Base-by-base conservation (phyloP, 2,888 invertebrate genomes). In the Strigamia transsilvanica region DNA sequence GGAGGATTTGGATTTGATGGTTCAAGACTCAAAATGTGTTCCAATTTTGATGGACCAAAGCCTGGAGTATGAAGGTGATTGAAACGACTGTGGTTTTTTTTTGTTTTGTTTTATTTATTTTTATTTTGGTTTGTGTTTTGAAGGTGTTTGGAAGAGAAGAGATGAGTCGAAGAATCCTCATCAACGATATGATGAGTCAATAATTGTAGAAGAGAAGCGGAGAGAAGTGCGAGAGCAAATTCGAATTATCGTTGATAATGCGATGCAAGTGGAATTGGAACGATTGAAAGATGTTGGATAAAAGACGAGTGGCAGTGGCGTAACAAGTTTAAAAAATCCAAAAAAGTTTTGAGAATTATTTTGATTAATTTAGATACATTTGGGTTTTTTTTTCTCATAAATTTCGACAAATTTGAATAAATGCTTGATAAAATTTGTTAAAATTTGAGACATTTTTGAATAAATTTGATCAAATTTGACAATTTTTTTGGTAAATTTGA, bases 141-240 rank as follows among this genome's bases (percentile, higher is more conserved):
- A 13, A 87, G 95, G 94, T 83, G 90, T 93, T 32, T 98, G 97
- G 97, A 92, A 92, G 85, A 91, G 92, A 82, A 93, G 93, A 87
- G 93, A 95, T 85, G 96, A 96, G 86, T 88, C 90, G 0, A 89
- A 90, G 1, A 94, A 96, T 88, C 91, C 92, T 0, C 90, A 91
- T 80, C 96, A 97, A 87, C 90, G 91, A 32, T 93, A 93, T 85
- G 94, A 96, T 86, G 90, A 91, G 82, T 93, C 95, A 83, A 93
- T 97, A 89, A 94, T 98, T 85, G 93, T 93, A 86, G 90, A 92
- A 83, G 94, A 96, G 84, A 97, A 97, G 88, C 92, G 93, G 86
- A 89, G 91, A 0, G 93, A 94, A 88, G 92, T 98, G 83, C 96
- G 96, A 87, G 90, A 92, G 83, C 95, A 96, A 87, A 91, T 97